These are phyloP conservation scores for Tachysurus vachellii DNA, from an alignment of 2,113 vertebrate species.

Conservation along the genomic window DNA sequence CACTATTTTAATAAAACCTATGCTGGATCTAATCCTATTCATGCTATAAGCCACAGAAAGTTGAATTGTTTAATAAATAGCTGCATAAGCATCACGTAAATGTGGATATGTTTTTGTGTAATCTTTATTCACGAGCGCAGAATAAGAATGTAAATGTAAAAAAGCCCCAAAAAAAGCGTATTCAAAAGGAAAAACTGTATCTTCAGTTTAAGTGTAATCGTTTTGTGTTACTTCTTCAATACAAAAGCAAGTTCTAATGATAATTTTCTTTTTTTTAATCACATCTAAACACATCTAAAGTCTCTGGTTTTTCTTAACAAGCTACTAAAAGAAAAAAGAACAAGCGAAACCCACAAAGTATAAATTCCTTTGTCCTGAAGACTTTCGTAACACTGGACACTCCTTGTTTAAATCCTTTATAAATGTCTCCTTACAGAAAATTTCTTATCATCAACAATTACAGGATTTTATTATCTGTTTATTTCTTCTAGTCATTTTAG, in stretches of 20 bases:
- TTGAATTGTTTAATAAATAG: background rate
- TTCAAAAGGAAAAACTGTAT: too few species aligned
- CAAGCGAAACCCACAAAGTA: too few species aligned
- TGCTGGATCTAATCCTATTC: background rate
- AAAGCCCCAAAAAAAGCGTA: too few species aligned
- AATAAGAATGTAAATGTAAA: background rate
- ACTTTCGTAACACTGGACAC: background rate
- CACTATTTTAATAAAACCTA: background rate
- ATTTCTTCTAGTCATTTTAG: background rate
- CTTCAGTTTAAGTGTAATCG: too few species aligned
- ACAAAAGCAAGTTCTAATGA: background rate
- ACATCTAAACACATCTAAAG: background rate
- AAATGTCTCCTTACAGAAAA: background rate
- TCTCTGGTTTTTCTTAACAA: too few species aligned
- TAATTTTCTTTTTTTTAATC: background rate
- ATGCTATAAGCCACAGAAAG: background rate
- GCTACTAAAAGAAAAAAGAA: background rate
- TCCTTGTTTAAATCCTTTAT: background rate
- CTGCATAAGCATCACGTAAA: background rate
- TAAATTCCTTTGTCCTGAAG: too few species aligned
- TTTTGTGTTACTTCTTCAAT: background rate
- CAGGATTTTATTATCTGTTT: background rate
- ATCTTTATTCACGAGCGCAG: background rate
- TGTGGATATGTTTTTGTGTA: background rate
- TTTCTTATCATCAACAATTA: background rate